A percentile compares a stretch with the other conserved stretches of the same genome.
Conservation (phyloP, 1,140 invertebrate genomes). For the Harpegnathos saltator region DNA sequence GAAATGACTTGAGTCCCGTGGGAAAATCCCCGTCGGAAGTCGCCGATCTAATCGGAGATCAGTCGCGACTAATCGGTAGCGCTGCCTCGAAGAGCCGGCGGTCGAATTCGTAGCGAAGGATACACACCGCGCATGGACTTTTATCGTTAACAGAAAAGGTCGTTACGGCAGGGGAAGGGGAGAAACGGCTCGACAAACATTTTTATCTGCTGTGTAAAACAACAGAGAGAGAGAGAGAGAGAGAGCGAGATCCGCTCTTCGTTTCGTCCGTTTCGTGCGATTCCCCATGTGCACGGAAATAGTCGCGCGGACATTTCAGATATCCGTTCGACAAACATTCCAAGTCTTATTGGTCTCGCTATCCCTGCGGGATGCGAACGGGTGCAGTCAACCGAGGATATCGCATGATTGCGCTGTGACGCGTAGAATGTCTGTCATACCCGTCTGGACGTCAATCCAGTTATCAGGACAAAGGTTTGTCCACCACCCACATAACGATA, state of each 20-base stretch:
- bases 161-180: too few relatives aligned
- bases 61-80: too few relatives aligned
- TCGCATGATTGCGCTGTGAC: slow-evolving; percentile 34
- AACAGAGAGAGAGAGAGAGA: too few relatives aligned
- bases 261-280: neutral
- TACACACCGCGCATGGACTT: too few relatives aligned
- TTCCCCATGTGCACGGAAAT: neutral
- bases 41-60: too few relatives aligned
- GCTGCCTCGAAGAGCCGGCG: too few relatives aligned
- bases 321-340: slow-evolving; percentile 11
- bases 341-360: slow-evolving; percentile 9
- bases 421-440: slow-evolving; percentile 5
- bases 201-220: too few relatives aligned
- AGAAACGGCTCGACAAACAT: too few relatives aligned
- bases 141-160: too few relatives aligned
- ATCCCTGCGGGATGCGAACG: slow-evolving; percentile 10
- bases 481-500: slow-evolving; percentile 10
- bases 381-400: slow-evolving; percentile 36
- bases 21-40: neutral
- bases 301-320: slow-evolving; percentile 14
- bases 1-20: neutral
- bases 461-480: slow-evolving; percentile 31
- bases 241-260: too few relatives aligned
- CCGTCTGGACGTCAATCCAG: slow-evolving; percentile 22
- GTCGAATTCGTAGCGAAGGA: too few relatives aligned